Conservation (phyloP, 2,113 vertebrate species). For the Choloepus hoffmanni region DNA sequence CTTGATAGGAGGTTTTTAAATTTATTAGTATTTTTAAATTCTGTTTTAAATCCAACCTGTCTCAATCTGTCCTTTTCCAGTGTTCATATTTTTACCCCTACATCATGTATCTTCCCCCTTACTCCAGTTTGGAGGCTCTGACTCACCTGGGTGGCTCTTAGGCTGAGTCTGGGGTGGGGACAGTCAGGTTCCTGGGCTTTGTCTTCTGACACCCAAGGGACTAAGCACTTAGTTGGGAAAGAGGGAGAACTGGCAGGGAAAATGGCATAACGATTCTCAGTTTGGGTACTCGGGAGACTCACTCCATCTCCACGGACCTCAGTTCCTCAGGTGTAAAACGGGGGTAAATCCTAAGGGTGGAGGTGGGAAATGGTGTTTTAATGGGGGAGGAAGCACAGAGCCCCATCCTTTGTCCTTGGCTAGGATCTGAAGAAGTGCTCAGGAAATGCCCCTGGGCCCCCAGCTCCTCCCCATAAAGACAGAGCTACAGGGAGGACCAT, state of each 20-base stretch:
- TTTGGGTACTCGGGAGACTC: neutral
- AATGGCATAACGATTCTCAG: neutral
- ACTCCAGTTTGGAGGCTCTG: neutral
- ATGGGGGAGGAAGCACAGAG: fast-evolving
- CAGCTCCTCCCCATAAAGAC: neutral
- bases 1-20: neutral
- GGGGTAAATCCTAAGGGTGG: neutral
- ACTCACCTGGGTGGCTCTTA: neutral
- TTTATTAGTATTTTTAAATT: neutral
- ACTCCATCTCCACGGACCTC: fast-evolving
- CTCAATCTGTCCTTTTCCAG: neutral
- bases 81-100: neutral
- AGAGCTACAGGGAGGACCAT: neutral
- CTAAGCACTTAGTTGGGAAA: neutral
- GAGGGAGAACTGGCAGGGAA: too few species aligned
- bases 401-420: too few species aligned
- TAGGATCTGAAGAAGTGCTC: too few species aligned
- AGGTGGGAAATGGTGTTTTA: neutral
- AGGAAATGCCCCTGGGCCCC: neutral
- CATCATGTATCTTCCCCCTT: fast-evolving
- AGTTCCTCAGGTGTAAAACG: neutral
- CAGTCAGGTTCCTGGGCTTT: neutral
- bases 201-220: neutral
- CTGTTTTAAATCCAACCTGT: neutral
- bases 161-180: neutral